These are phyloP conservation scores for Oryzaephilus surinamensis DNA, from an alignment of 1,140 invertebrate genomes.

Conservation along the genomic window DNA sequence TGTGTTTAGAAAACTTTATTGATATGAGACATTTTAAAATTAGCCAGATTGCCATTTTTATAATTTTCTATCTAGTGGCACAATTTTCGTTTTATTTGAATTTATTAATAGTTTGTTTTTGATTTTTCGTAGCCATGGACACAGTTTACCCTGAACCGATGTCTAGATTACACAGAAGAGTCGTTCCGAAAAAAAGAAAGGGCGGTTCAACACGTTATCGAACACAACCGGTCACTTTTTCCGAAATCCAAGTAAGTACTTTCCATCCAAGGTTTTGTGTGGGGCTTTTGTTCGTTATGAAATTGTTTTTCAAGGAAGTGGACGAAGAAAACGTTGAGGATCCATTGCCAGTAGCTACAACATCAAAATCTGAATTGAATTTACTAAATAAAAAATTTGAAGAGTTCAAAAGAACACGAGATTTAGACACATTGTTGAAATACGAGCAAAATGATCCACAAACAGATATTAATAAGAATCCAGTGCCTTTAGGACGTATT, in stretches of 20 bases:
- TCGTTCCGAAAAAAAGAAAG: conserved; percentile 45
- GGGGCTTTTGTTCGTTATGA: background rate
- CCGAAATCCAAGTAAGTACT: conserved; percentile 56
- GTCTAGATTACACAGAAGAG: conserved; percentile 48
- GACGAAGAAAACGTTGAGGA: conserved; percentile 45
- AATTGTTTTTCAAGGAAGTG: conserved; percentile 41
- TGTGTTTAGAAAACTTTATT: no score
- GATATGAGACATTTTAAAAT: no score
- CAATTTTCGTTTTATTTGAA: no score
- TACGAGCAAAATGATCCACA: conserved; percentile 9
- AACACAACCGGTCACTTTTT: conserved; percentile 63
- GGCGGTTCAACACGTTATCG: conserved; percentile 45
- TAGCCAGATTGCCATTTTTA: no score
- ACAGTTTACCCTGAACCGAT: conserved; percentile 60
- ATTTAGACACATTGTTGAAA: conserved; percentile 22
- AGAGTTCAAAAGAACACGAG: conserved; percentile 32
- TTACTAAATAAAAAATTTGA: conserved; percentile 38
- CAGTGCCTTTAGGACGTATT: conserved; percentile 18
- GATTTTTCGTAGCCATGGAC: conserved; percentile 52
- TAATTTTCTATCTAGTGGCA: no score
- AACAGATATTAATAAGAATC: conserved; percentile 8
- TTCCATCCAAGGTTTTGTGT: no score
- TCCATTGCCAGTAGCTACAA: conserved; percentile 20
- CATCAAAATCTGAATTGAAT: conserved; percentile 31
- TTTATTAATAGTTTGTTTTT: no score